Percentiles rank a stretch among this genome's conserved stretches.
phyloP scores from a whole-genome alignment of 2,888 invertebrate species.

The Diogma glabrata region DNA sequence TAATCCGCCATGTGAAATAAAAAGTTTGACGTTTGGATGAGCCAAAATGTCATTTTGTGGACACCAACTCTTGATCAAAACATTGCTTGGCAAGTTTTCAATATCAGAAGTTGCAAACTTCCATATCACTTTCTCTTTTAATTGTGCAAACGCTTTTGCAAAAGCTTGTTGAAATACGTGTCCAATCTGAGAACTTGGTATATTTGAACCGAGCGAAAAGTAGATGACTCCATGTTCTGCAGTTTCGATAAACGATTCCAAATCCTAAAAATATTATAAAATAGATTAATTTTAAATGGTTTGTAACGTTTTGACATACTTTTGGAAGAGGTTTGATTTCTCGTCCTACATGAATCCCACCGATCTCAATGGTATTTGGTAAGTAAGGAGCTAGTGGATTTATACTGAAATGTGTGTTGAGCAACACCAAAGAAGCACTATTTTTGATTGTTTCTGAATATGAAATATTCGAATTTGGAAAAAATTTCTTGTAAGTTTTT shows the following conservation, averaged over 20 bases:
- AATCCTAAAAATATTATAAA: too few relatives aligned
- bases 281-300: too few relatives aligned
- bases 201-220: slow-evolving; percentile 38
- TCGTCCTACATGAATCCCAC: slow-evolving; percentile 33
- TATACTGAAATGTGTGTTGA: slow-evolving; percentile 32
- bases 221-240: slow-evolving; percentile 37
- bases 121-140: slow-evolving; percentile 16
- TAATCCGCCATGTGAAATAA: slow-evolving; percentile 40
- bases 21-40: slow-evolving; percentile 37
- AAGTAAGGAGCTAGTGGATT: slow-evolving; percentile 31
- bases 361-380: slow-evolving; percentile 35
- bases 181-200: slow-evolving; percentile 27
- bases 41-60: slow-evolving; percentile 38
- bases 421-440: slow-evolving; percentile 28
- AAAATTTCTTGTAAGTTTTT: too few relatives aligned
- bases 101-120: slow-evolving; percentile 21
- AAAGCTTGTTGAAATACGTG: slow-evolving; percentile 13
- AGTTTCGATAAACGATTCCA: slow-evolving; percentile 33
- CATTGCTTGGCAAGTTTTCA: slow-evolving; percentile 28
- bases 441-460: slow-evolving; percentile 18
- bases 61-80: slow-evolving; percentile 36
- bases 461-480: too few relatives aligned
- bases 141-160: slow-evolving; percentile 14
- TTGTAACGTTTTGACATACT: too few relatives aligned
- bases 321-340: slow-evolving; percentile 26